phyloP scores from a whole-genome alignment of 2,797 vertebrate species.

The Hybognathus amarus region DNA sequence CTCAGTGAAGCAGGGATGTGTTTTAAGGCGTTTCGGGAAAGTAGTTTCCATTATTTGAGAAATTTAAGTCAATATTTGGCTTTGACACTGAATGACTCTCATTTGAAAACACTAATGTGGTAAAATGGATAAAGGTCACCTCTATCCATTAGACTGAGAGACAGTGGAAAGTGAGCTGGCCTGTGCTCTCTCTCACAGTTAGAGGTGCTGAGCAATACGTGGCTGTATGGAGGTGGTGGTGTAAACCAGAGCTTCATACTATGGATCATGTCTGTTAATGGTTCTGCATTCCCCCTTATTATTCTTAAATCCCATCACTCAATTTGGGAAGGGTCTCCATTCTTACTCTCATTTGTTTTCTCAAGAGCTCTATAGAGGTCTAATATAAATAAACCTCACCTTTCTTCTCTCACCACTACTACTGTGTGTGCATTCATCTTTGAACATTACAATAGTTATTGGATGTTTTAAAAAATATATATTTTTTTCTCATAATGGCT shows the following conservation, averaged over 20 bases:
- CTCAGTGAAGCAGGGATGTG: slow-evolving; percentile 27
- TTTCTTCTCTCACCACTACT: background rate
- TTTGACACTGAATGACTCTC: slow-evolving; percentile 26
- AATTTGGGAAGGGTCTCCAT: background rate
- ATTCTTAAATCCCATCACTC: slow-evolving; percentile 15
- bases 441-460: background rate
- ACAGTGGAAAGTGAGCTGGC: slow-evolving; percentile 17
- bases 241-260: background rate
- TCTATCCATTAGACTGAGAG: slow-evolving; percentile 14
- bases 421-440: background rate
- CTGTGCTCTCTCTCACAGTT: slow-evolving; percentile 22
- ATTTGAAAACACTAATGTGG: slow-evolving; percentile 30
- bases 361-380: background rate
- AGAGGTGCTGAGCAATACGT: background rate
- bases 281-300: background rate
- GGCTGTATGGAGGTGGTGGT: slow-evolving; percentile 15
- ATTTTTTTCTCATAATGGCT: background rate
- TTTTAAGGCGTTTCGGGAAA: slow-evolving; percentile 23
- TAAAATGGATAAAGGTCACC: slow-evolving; percentile 23
- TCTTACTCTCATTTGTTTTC: slow-evolving; percentile 12
- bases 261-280: slow-evolving; percentile 17
- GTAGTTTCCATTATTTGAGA: slow-evolving; percentile 29
- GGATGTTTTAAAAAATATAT: background rate
- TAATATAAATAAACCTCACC: background rate
- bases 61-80: slow-evolving; percentile 30